Evolutionary conservation across 1,140 invertebrate species (phyloP).

Genomic region (Heliothis virescens): DNA sequence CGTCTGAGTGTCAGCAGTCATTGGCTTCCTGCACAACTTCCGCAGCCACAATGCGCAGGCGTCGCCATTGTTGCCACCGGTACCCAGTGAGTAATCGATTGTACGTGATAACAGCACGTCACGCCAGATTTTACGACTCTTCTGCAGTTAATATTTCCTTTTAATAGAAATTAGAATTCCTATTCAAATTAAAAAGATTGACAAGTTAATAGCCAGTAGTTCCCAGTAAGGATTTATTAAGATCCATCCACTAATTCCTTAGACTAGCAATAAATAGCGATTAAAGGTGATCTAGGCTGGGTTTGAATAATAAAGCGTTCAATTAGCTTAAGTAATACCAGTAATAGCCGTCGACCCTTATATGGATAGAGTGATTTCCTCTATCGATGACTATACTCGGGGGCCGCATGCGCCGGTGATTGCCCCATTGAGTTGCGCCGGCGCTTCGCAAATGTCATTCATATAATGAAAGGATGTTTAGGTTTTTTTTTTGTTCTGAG

Average conservation of each 20-base stretch:
- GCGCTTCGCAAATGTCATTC: slow-evolving; percentile 35
- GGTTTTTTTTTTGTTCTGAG: background rate
- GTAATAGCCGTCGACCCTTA: slow-evolving; percentile 36
- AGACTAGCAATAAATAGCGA: slow-evolving; percentile 34
- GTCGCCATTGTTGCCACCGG: slow-evolving; percentile 9
- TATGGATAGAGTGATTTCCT: slow-evolving; percentile 34
- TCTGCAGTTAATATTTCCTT: background rate
- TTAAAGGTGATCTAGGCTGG: background rate
- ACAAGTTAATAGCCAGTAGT: slow-evolving; percentile 1
- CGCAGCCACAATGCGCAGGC: slow-evolving; percentile 25
- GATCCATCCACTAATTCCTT: slow-evolving; percentile 2
- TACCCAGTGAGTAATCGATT: slow-evolving; percentile 21
- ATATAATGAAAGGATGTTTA: slow-evolving; percentile 7
- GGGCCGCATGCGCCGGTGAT: slow-evolving; percentile 2
- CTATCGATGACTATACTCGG: slow-evolving; percentile 26
- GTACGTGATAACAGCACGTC: slow-evolving; percentile 29
- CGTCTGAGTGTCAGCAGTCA: slow-evolving; percentile 29
- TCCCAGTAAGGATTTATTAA: background rate
- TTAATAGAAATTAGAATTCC: background rate
- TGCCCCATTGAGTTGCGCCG: slow-evolving; percentile 35
- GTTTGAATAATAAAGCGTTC: slow-evolving; percentile 30
- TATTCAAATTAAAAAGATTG: background rate
- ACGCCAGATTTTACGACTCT: slow-evolving; percentile 10
- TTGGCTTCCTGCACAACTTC: slow-evolving; percentile 44
- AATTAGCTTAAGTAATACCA: slow-evolving; percentile 37